A percentile compares a stretch with the other conserved stretches of the same genome.
Evolutionary conservation across 2,113 vertebrate genomes (phyloP).

Genomic region (human): DNA sequence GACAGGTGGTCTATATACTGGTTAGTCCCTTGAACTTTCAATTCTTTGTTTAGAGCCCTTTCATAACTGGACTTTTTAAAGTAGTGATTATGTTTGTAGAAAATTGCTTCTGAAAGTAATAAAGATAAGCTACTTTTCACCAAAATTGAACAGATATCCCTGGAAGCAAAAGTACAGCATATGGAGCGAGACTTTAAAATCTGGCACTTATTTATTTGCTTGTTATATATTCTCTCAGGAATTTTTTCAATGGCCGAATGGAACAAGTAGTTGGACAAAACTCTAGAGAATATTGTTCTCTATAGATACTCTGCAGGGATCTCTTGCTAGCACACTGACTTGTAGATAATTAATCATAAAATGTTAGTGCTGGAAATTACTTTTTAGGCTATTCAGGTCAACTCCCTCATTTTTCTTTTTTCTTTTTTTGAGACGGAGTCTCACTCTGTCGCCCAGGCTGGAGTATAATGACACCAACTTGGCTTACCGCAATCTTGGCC

Average conservation of each 20-base stretch:
- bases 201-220: conserved; percentile 45
- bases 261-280: conserved; percentile 35
- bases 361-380: conserved; percentile 32
- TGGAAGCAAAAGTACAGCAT: conserved; percentile 29
- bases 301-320: conserved; percentile 29
- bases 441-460: too few species aligned
- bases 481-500: too few species aligned
- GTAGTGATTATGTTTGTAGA: background rate
- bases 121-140: conserved; percentile 39
- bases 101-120: conserved; percentile 44
- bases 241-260: conserved; percentile 54
- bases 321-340: conserved; percentile 1
- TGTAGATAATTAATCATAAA: conserved; percentile 34
- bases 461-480: too few species aligned
- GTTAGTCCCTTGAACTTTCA: conserved; percentile 43
- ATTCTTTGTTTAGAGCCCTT: conserved; percentile 49
- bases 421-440: too few species aligned
- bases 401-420: background rate
- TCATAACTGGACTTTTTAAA: conserved; percentile 28
- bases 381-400: conserved; percentile 12
- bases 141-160: conserved; percentile 2
- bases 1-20: background rate
- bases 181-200: conserved; percentile 41
- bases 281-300: conserved; percentile 58
- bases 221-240: conserved; percentile 34